phyloP scores from a whole-genome alignment of 1,140 invertebrate species.

The Papilio polyxenes region DNA sequence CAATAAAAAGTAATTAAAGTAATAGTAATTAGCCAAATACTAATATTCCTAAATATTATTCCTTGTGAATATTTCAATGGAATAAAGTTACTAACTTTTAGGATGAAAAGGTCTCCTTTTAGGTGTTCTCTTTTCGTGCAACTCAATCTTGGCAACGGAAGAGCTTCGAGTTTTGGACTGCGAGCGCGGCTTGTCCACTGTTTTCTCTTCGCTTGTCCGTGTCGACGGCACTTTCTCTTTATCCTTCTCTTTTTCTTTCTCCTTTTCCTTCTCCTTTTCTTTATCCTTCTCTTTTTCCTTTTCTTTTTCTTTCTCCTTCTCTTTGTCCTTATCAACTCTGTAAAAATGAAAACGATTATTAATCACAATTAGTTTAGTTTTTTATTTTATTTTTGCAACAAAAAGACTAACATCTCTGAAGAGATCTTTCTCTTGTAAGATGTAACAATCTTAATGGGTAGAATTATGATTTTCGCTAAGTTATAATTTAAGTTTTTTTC shows the following conservation, averaged over 20 bases:
- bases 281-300: constrained; percentile 70
- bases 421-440: too few relatives aligned
- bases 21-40: neutral
- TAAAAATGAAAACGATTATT: neutral
- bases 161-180: constrained; percentile 67
- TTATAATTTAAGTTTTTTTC: too few relatives aligned
- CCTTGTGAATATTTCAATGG: neutral
- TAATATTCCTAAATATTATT: neutral
- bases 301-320: constrained; percentile 63
- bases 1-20: neutral
- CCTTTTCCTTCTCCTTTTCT: constrained; percentile 63
- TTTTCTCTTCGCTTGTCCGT: constrained; percentile 64
- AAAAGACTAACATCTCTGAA: too few relatives aligned
- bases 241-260: constrained; percentile 57
- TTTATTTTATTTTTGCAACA: too few relatives aligned
- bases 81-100: constrained; percentile 59
- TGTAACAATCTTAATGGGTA: too few relatives aligned
- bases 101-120: constrained; percentile 65
- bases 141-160: constrained; percentile 61
- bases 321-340: constrained; percentile 53
- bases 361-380: too few relatives aligned
- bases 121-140: constrained; percentile 66
- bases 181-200: constrained; percentile 62
- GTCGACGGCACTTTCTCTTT: constrained; percentile 56
- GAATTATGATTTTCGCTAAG: too few relatives aligned